Base-by-base conservation (phyloP, 2,113 vertebrate genomes). In the Connochaetes taurinus region DNA sequence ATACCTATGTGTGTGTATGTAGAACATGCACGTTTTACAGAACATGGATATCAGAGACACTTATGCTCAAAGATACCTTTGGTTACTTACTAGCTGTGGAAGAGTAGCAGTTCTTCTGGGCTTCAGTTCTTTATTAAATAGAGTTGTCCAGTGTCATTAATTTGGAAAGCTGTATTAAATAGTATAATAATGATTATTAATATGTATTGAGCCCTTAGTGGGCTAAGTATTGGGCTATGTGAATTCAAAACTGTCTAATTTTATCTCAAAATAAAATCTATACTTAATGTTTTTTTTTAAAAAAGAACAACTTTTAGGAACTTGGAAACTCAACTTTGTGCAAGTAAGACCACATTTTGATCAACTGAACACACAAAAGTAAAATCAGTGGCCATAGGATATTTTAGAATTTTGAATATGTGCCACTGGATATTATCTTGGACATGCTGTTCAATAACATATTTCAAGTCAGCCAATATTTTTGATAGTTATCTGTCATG, bases 391-490 rank as follows among this genome's bases (percentile, higher is more conserved):
- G 33, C 19, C 33, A 92, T 4, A 53, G 29, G 87, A 36, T n/a
- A 78, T 83, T 92, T 95, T 43, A 90, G n/a, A 52, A 12, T 33
- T 93, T 81, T 84, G 31, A 80, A 10, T 16, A 76, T 71, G 7
- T 33, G 31, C 7, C 16, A 45, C 16, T 53, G 21, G 16, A 13
- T 62, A 60, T 53, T 95, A 50, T 88, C 16, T 78, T 53, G 36
- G 12, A 95, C 6, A 57, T 40, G n/a, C 27, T 45, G 31, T 87
- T 83, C 91, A 91, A 53, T 57, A 95, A 91, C 27, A 90, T 89
- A 88, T 84, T 93, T 96, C 33, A 91, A 93, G 50, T 62, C 50
- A 58, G 57, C 64, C 92, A 36, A 78, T 95, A 93, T 81, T 95
- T 95, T 21, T 94, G 76, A 96, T 43, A 88, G 47, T 76, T 78